Evolutionary conservation across 92 coral and sea anemone genomes (phyloP).

Genomic region (Phymanthus crucifer): DNA sequence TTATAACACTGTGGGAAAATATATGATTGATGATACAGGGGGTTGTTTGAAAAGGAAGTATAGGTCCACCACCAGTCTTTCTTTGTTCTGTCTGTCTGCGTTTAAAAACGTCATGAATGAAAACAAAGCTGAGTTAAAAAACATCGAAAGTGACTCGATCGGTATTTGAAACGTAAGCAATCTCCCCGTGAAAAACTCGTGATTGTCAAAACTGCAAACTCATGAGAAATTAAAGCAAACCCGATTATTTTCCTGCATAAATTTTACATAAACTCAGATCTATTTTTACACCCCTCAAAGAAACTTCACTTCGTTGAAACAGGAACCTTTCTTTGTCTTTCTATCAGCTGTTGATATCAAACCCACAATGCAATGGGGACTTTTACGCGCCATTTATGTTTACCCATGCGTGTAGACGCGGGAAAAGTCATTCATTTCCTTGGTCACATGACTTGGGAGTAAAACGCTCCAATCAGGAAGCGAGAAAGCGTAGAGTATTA

Average conservation of each 20-base stretch:
- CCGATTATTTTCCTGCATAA: constrained; percentile 12
- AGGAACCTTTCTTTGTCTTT: constrained; percentile 25
- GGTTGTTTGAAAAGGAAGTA: constrained; percentile 15
- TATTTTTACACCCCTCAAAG: constrained; percentile 41
- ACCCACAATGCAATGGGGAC: constrained; percentile 71
- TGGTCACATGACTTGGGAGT: constrained; percentile 63
- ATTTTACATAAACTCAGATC: constrained; percentile 23
- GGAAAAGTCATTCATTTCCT: constrained; percentile 84
- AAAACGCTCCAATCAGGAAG: constrained; percentile 65
- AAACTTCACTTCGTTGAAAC: constrained; percentile 22
- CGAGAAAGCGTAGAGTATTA: constrained; percentile 48
- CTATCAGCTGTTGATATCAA: constrained; percentile 29
- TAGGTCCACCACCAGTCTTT: not conserved
- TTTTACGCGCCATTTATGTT: constrained; percentile 90
- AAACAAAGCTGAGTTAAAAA: not conserved
- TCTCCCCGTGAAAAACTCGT: constrained; percentile 21
- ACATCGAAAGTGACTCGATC: not conserved
- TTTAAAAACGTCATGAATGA: constrained; percentile 14
- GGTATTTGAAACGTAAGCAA: not conserved
- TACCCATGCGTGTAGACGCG: constrained; percentile 61
- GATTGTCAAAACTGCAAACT: constrained; percentile 29
- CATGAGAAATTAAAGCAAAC: not conserved
- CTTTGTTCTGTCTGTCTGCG: constrained; percentile 16
- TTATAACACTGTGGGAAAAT: not conserved
- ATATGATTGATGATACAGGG: constrained; percentile 10